phyloP scores from a whole-genome alignment of 2,888 invertebrate genomes.

The Drosophila monieri region DNA sequence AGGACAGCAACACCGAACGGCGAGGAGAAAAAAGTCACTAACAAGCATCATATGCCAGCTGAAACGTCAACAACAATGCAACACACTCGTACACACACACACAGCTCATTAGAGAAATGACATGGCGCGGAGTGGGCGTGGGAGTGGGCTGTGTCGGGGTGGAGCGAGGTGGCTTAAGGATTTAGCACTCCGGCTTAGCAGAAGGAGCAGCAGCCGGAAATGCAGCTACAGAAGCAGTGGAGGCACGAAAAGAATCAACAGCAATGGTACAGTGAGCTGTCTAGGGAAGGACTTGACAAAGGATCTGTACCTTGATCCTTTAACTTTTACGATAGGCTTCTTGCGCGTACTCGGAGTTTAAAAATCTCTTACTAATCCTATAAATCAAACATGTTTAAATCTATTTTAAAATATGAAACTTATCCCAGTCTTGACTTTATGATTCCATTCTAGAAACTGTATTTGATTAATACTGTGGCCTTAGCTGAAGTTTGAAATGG shows the following conservation, averaged over 20 bases:
- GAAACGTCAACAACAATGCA: conserved; percentile 78
- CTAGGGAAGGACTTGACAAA: background rate
- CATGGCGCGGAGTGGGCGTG: conserved; percentile 18
- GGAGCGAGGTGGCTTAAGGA: conserved; percentile 44
- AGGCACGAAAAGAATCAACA: conserved; percentile 39
- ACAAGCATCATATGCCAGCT: conserved; percentile 80
- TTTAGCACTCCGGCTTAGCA: conserved; percentile 75
- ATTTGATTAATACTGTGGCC: conserved; percentile 1
- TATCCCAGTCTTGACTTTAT: too few relatives aligned
- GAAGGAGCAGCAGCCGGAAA: conserved; percentile 60
- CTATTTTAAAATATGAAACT: background rate
- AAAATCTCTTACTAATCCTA: background rate
- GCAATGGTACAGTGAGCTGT: conserved; percentile 5
- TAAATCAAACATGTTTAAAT: too few relatives aligned
- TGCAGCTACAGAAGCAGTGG: conserved; percentile 59
- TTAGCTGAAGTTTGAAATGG: conserved; percentile 4
- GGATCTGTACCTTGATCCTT: background rate
- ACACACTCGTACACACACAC: conserved; percentile 40
- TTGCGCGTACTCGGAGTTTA: rapidly evolving
- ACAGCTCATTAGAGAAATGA: conserved; percentile 72
- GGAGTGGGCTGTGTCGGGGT: background rate
- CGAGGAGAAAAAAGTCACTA: conserved; percentile 69
- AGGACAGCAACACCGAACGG: conserved; percentile 34
- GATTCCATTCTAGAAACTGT: background rate
- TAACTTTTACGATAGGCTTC: too few relatives aligned